These are phyloP conservation scores for Campylorhamphus procurvoides DNA, from an alignment of 2,113 vertebrate species.

Conservation along the genomic window DNA sequence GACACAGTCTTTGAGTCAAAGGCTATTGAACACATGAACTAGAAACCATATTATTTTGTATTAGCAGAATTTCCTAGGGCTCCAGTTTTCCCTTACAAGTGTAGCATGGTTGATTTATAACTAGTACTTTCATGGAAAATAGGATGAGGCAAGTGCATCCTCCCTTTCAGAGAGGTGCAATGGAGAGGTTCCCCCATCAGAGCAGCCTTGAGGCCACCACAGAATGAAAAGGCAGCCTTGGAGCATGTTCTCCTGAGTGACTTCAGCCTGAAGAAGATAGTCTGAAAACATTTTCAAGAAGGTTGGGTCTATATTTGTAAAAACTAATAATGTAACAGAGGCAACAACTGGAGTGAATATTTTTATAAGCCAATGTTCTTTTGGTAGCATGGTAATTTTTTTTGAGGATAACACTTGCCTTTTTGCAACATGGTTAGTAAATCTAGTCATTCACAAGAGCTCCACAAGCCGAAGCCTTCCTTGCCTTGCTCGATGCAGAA, in stretches of 20 bases:
- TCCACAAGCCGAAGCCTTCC: background rate
- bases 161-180: background rate
- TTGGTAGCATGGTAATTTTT: background rate
- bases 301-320: background rate
- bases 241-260: background rate
- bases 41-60: background rate
- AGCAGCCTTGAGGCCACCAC: background rate
- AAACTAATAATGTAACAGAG: background rate
- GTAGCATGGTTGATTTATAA: background rate
- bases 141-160: background rate
- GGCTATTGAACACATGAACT: background rate
- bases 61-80: background rate
- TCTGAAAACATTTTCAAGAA: background rate
- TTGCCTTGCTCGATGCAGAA: background rate
- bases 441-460: background rate
- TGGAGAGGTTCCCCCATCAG: background rate
- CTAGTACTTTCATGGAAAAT: background rate
- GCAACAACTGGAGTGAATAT: rapidly evolving
- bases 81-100: background rate
- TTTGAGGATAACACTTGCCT: background rate
- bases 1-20: background rate
- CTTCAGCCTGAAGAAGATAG: background rate
- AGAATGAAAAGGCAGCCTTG: background rate
- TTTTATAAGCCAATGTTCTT: background rate
- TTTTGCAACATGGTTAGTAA: background rate